Evolutionary conservation across 2,888 invertebrate genomes (phyloP).

Genomic region (Athalia cordata): DNA sequence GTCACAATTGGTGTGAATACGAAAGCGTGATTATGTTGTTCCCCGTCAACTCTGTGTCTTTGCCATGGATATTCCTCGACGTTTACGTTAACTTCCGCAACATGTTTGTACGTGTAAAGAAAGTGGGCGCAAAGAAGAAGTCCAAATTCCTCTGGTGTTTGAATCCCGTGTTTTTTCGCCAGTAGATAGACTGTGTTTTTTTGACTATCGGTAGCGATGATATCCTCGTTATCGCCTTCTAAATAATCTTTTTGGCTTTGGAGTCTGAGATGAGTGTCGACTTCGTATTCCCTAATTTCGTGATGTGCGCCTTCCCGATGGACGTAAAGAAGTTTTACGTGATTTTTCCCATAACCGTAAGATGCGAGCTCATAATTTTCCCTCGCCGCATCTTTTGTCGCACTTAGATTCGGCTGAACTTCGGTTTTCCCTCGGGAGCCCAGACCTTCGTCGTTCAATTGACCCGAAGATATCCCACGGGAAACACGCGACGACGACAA

Average conservation of each 20-base stretch:
- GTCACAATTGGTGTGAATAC: slow-evolving; percentile 81
- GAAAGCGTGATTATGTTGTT: slow-evolving; percentile 85
- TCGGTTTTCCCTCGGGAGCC: background rate
- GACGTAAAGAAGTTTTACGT: slow-evolving; percentile 84
- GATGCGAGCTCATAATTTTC: slow-evolving; percentile 78
- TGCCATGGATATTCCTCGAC: slow-evolving; percentile 88
- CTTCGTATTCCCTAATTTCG: slow-evolving; percentile 84
- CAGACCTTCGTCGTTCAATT: no score
- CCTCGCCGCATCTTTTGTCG: slow-evolving; percentile 55
- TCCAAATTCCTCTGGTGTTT: slow-evolving; percentile 86
- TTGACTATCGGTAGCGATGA: slow-evolving; percentile 88
- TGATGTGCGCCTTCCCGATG: slow-evolving; percentile 81
- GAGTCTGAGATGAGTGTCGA: slow-evolving; percentile 82
- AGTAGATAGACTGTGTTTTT: slow-evolving; percentile 88
- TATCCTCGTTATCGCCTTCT: slow-evolving; percentile 84
- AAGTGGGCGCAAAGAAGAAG: slow-evolving; percentile 85
- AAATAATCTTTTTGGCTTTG: slow-evolving; percentile 83
- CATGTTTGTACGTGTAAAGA: slow-evolving; percentile 84
- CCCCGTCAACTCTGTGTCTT: slow-evolving; percentile 76
- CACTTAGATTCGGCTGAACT: slow-evolving; percentile 56
- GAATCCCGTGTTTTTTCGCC: slow-evolving; percentile 86
- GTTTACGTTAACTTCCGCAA: slow-evolving; percentile 81
- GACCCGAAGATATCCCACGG: background rate
- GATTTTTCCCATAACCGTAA: slow-evolving; percentile 84
- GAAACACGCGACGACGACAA: slow-evolving; percentile 5